phyloP scores from a whole-genome alignment of 2,888 invertebrate species.

The Dusona sp. region DNA sequence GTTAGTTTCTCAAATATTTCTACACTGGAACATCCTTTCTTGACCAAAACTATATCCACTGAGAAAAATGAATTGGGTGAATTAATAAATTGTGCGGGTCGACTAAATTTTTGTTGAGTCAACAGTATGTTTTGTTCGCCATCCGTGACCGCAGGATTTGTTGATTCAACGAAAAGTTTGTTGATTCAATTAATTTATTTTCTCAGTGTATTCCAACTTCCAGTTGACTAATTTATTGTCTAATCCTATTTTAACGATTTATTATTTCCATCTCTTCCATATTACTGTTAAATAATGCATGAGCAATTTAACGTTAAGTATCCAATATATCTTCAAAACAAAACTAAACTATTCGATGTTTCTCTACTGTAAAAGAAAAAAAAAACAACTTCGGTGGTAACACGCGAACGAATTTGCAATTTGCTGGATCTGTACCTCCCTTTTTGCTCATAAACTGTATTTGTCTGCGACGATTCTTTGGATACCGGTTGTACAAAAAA shows the following conservation, averaged over 20 bases:
- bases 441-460: slow-evolving; percentile 36
- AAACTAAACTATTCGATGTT: slow-evolving; percentile 8
- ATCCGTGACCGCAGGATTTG: too few species aligned
- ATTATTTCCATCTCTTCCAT: neutral
- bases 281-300: neutral
- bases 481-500: slow-evolving; percentile 45
- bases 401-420: slow-evolving; percentile 58
- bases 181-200: too few species aligned
- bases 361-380: neutral
- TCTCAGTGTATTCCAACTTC: too few species aligned
- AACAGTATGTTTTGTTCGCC: too few species aligned
- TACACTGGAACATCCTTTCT: neutral
- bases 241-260: neutral
- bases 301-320: neutral
- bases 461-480: slow-evolving; percentile 54
- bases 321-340: neutral
- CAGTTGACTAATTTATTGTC: neutral
- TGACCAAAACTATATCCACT: neutral
- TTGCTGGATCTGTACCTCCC: slow-evolving; percentile 17
- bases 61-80: too few species aligned
- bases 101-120: too few species aligned
- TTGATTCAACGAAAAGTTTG: too few species aligned
- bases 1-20: neutral
- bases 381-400: slow-evolving; percentile 32
- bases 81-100: too few species aligned